Percentiles rank a stretch among this genome's conserved stretches.
These are phyloP conservation scores for Ochotona curzoniae DNA, from an alignment of 2,113 vertebrate species.

Conservation along the genomic window DNA sequence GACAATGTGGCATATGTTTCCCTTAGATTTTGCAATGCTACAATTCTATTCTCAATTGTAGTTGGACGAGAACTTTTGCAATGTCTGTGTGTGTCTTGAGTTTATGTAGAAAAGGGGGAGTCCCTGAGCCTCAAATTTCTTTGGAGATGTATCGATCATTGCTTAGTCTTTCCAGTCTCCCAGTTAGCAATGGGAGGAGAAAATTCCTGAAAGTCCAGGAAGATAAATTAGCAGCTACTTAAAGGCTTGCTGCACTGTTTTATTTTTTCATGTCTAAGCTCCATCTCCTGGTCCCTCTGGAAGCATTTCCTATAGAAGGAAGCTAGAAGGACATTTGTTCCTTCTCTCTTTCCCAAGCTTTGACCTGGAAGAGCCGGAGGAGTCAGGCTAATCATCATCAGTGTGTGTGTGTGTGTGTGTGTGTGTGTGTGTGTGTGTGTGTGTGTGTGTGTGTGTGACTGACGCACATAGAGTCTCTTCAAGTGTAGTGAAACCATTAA, in stretches of 20 bases:
- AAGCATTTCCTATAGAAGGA: neutral
- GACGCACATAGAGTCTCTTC: neutral
- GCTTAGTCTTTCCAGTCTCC: neutral
- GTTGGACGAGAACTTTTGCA: neutral
- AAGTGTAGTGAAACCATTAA: neutral
- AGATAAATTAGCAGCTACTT: neutral
- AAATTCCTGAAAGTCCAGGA: neutral
- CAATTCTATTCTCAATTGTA: neutral
- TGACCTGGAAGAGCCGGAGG: neutral
- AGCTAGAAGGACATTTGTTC: neutral
- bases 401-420: no score
- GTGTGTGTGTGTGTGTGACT: neutral
- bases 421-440: no score
- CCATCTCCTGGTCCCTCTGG: neutral
- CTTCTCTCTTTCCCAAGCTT: neutral
- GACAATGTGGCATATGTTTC: neutral
- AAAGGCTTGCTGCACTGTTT: neutral
- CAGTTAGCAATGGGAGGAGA: neutral
- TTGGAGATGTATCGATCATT: neutral
- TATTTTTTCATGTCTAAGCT: neutral
- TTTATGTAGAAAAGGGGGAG: neutral
- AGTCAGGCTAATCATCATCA: neutral
- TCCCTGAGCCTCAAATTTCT: neutral
- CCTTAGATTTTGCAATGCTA: neutral
- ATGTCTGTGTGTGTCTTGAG: accelerated